Base-by-base conservation (phyloP, 2,797 vertebrate species). In the Neomorphus geoffroyi region DNA sequence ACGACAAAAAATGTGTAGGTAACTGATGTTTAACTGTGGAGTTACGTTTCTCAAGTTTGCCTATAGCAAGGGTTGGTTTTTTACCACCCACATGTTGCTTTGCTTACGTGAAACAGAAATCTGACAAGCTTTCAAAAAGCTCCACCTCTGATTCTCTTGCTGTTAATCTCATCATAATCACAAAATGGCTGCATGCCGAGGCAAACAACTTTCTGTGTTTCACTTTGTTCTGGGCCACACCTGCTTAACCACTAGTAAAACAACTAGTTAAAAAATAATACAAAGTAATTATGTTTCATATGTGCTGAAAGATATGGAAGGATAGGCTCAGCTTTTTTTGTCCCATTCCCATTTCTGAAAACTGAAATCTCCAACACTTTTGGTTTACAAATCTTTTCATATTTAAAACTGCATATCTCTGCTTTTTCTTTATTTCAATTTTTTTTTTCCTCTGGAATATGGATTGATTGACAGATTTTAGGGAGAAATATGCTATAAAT, bases 121-220 rank as follows among this genome's bases (percentile, higher is more conserved):
- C 83, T 96, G 94, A 95, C 90, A 95, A 88, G 86, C 45, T 89
- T 91, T 93, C 73, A 57, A 65, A 93, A 91, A 51, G 39, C 74
- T 94, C 74, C 78, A 62, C 94, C 91, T 92, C 60, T 37, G 79
- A 92, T 95, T 89, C 70, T 77, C 43, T 58, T 33, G 61, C 61
- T 91, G 62, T 80, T 94, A 86, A 84, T 90, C 88, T 95, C 15
- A 2, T 58, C 37, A 61, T 67, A 93, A 93, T 83, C 30, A 57
- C 45, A 91, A 80, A 93, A 80, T 82, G 61, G 10, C 30, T 86
- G 30, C 70, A 83, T 93, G 80, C 61, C 0, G 7, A 93, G 62
- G 70, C 58, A 72, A 83, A 74, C 28, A 50, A 23, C 30, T 60
- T 66, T 85, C 21, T n/a, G 57, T 50, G n/a, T 54, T 90, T 65